Evolutionary conservation across 2,888 invertebrate genomes (phyloP).

Genomic region (Pseudoips prasinana): DNA sequence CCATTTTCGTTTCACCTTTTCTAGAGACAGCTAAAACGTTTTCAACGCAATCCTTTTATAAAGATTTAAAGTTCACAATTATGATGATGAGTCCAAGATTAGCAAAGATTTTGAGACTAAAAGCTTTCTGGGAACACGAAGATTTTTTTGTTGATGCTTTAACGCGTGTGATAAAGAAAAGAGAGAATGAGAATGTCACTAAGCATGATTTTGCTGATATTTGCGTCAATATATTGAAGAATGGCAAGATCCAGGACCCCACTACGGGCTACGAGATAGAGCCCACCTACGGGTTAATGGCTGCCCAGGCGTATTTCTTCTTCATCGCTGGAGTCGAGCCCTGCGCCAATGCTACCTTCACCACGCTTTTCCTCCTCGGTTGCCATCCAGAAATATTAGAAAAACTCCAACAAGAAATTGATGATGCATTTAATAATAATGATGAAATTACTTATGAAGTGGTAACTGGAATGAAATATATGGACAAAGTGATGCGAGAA

Average conservation of each 20-base stretch:
- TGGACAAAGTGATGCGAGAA: slow-evolving; percentile 52
- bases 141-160: slow-evolving; percentile 52
- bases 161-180: slow-evolving; percentile 40
- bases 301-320: slow-evolving; percentile 31
- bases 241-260: slow-evolving; percentile 42
- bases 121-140: slow-evolving; percentile 45
- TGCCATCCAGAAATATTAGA: slow-evolving; percentile 43
- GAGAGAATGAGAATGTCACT: slow-evolving; percentile 41
- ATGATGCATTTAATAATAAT: slow-evolving; percentile 19
- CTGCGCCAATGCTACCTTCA: slow-evolving; percentile 31
- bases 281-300: slow-evolving; percentile 42
- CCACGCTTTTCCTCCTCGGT: slow-evolving; percentile 45
- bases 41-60: slow-evolving; percentile 14
- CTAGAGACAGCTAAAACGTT: slow-evolving; percentile 33
- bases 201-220: slow-evolving; percentile 57
- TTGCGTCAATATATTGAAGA: slow-evolving; percentile 45
- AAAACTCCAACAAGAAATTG: slow-evolving; percentile 25
- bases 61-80: slow-evolving; percentile 33
- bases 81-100: slow-evolving; percentile 22
- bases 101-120: slow-evolving; percentile 33
- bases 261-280: slow-evolving; percentile 44
- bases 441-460: slow-evolving; percentile 25
- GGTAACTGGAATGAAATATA: slow-evolving; percentile 46
- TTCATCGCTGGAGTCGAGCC: slow-evolving; percentile 57
- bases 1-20: slow-evolving; percentile 53